Evolutionary conservation across 2,888 invertebrate genomes (phyloP).

Genomic region (Pyrrhosoma nymphula): DNA sequence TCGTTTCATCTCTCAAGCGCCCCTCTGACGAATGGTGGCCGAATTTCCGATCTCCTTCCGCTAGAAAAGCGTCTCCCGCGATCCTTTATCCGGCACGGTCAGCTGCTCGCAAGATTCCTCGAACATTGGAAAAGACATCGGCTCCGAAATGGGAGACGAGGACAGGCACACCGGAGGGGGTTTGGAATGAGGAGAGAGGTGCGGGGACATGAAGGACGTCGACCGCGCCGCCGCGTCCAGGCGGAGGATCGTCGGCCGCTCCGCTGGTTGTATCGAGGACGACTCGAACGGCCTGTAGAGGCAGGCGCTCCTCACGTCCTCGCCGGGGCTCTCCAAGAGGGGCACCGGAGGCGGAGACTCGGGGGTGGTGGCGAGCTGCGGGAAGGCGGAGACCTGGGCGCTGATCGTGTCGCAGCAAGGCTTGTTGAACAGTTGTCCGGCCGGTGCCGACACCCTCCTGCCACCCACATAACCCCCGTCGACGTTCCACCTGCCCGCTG

Average conservation of each 20-base stretch:
- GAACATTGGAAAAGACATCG: conserved; percentile 16
- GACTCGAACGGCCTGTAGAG: conserved; percentile 54
- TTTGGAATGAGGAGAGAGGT: background rate
- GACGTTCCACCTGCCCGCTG: background rate
- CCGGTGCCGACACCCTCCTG: conserved; percentile 27
- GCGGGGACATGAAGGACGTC: background rate
- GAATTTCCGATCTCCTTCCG: background rate
- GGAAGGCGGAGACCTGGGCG: conserved; percentile 35
- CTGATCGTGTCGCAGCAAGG: conserved; percentile 50
- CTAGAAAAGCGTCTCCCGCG: conserved; percentile 64
- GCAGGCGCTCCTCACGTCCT: conserved; percentile 51
- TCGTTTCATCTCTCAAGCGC: background rate
- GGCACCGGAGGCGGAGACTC: conserved; percentile 25
- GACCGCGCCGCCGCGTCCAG: background rate
- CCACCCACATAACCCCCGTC: background rate
- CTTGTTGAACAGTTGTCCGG: background rate
- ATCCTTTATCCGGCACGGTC: conserved; percentile 57
- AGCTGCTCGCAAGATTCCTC: conserved; percentile 38
- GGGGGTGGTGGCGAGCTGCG: conserved; percentile 13
- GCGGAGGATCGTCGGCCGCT: conserved; percentile 36
- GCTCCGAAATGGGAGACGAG: conserved; percentile 25
- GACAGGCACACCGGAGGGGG: conserved; percentile 44
- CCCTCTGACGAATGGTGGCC: background rate
- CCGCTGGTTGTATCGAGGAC: conserved; percentile 23
- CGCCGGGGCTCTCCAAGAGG: background rate